Conservation (phyloP, 1,140 invertebrate genomes). For the Drosophila auraria region DNA sequence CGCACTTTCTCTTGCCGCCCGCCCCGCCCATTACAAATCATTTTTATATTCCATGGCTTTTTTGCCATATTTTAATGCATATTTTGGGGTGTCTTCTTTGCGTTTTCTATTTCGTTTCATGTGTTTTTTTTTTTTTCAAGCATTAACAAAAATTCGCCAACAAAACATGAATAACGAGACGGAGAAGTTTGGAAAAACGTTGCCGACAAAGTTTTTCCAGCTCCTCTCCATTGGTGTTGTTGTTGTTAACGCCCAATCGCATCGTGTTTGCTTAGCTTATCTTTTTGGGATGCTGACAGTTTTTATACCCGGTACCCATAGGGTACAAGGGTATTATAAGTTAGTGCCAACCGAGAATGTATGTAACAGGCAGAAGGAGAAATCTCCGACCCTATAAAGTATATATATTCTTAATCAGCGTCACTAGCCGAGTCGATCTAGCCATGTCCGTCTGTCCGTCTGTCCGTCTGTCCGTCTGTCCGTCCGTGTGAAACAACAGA, state of each 20-base stretch:
- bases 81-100: slow-evolving; percentile 41
- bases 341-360: no score
- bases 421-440: no score
- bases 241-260: slow-evolving; percentile 65
- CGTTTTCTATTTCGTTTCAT: not conserved
- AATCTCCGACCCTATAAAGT: no score
- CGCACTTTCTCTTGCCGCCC: not conserved
- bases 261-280: slow-evolving; percentile 61
- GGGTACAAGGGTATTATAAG: no score
- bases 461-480: no score
- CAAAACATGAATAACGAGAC: slow-evolving; percentile 54
- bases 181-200: slow-evolving; percentile 9
- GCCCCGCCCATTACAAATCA: slow-evolving; percentile 14
- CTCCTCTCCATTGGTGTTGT: slow-evolving; percentile 10
- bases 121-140: not conserved
- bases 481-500: no score
- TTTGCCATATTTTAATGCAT: slow-evolving; percentile 51
- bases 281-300: slow-evolving; percentile 52
- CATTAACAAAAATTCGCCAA: slow-evolving; percentile 46
- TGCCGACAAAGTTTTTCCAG: slow-evolving; percentile 20
- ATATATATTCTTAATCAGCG: no score
- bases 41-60: slow-evolving; percentile 10
- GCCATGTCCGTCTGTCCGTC: no score
- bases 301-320: no score
- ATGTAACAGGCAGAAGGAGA: no score